Conservation (phyloP, 2,113 vertebrate genomes). For the Atherinomorus stipes region DNA sequence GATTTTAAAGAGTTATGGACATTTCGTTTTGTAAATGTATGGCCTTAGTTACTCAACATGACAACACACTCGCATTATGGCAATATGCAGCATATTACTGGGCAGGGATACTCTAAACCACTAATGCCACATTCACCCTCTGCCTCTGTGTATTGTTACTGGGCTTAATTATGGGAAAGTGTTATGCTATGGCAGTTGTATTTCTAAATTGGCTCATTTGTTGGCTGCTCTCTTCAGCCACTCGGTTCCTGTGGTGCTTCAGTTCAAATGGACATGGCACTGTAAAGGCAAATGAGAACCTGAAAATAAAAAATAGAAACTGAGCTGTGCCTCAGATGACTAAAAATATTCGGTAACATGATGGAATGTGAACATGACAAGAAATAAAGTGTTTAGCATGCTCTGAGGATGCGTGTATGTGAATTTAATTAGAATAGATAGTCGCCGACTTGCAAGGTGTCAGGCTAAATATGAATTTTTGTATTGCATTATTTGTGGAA, state of each 20-base stretch:
- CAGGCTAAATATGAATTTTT: neutral
- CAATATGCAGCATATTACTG: slow-evolving; percentile 49
- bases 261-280: slow-evolving; percentile 49
- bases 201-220: slow-evolving; percentile 74
- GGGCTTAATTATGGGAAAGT: slow-evolving; percentile 70
- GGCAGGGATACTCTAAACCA: slow-evolving; percentile 62
- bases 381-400: neutral
- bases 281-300: slow-evolving; percentile 34
- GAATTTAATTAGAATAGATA: slow-evolving; percentile 2
- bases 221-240: slow-evolving; percentile 35
- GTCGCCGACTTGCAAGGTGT: neutral
- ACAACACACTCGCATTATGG: slow-evolving; percentile 32
- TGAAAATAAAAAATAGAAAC: slow-evolving; percentile 22
- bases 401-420: neutral
- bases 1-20: slow-evolving; percentile 53
- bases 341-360: neutral
- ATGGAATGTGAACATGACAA: neutral
- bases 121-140: slow-evolving; percentile 69
- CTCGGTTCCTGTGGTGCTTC: slow-evolving; percentile 44
- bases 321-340: too few relatives aligned
- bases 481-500: neutral
- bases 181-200: slow-evolving; percentile 63
- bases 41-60: slow-evolving; percentile 38
- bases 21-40: slow-evolving; percentile 43
- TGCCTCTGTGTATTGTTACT: slow-evolving; percentile 58